These are phyloP conservation scores for Antheraea pernyi DNA, from an alignment of 1,140 invertebrate species.

Conservation along the genomic window DNA sequence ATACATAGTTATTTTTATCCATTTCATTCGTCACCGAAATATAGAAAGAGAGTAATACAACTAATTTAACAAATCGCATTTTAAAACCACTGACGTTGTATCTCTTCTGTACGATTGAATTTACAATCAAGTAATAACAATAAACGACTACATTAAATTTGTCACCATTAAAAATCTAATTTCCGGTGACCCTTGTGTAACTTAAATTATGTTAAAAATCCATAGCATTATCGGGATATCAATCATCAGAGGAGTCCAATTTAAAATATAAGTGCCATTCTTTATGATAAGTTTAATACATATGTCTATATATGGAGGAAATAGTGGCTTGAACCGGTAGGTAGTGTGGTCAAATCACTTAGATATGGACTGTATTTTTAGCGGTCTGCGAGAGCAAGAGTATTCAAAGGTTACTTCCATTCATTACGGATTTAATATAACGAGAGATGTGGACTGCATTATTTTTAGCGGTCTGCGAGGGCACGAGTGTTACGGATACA, in stretches of 20 bases:
- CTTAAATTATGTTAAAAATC: background rate
- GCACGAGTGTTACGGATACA: no score
- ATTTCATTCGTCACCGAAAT: slow-evolving; percentile 9
- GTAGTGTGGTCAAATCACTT: no score
- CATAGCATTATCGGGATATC: slow-evolving; percentile 14
- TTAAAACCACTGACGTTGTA: background rate
- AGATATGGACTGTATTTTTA: no score
- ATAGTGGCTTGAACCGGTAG: no score
- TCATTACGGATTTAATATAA: no score
- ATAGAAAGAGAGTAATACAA: background rate
- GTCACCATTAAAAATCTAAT: slow-evolving; percentile 28
- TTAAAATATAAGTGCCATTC: slow-evolving; percentile 15
- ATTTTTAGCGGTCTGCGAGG: no score
- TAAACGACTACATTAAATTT: slow-evolving; percentile 3
- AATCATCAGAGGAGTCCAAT: slow-evolving; percentile 7
- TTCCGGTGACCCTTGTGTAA: slow-evolving; percentile 24
- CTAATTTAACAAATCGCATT: background rate
- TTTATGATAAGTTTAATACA: no score
- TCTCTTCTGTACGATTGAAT: background rate
- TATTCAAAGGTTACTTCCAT: no score
- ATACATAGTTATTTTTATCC: slow-evolving; percentile 28
- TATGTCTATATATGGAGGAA: no score
- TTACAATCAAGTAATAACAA: background rate
- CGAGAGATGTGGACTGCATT: no score
- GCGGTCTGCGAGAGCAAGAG: no score